Base-by-base conservation (phyloP, 2,888 invertebrate genomes). In the Apantesis nais region DNA sequence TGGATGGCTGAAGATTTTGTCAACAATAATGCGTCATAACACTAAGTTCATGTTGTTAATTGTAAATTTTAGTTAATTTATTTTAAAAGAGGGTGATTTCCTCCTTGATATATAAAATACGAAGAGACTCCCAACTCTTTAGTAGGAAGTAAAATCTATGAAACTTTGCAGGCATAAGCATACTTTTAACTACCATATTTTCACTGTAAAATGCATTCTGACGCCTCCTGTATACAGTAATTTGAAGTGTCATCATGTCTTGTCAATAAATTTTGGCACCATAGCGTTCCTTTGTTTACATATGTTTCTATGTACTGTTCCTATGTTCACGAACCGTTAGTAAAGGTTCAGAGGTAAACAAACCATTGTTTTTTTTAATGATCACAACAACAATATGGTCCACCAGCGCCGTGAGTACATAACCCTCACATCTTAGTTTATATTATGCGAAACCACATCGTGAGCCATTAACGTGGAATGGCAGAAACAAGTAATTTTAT, bases 401-500 rank as follows among this genome's bases (percentile, higher is more conserved):
- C 19, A n/a, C 48, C 61, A 68, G 52, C 85, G 86, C 82, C 73
- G 73, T 14, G 67, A 34, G 86, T 84, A 85, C 62, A 84, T 79
- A 83, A 62, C 87, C 89, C 89, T 88, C 86, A 87, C 92, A 92
- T 93, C 92, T 92, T 89, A 82, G 75, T 80, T 86, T 88, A 88
- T 88, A 86, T 87, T 89, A 92, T 90, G 92, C 92, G 92, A 92
- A 92, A 90, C 90, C 84, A 82, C 83, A 88, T 83, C 80, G 85
- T 84, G 82, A 85, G 85, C 90, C 91, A 92, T 92, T 91, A 90
- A 86, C 70, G 84, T 81, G 80, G 85, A 88, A 92, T 90, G 89
- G 89, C 90, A 90, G 89, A 89, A 92, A 90, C 92, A 82, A 85
- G 91, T 91, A 83, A 84, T 86, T 90, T 92, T 93, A 93, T 94